These are phyloP conservation scores for Stenodera caucasica DNA, from an alignment of 2,888 invertebrate species.

Conservation along the genomic window DNA sequence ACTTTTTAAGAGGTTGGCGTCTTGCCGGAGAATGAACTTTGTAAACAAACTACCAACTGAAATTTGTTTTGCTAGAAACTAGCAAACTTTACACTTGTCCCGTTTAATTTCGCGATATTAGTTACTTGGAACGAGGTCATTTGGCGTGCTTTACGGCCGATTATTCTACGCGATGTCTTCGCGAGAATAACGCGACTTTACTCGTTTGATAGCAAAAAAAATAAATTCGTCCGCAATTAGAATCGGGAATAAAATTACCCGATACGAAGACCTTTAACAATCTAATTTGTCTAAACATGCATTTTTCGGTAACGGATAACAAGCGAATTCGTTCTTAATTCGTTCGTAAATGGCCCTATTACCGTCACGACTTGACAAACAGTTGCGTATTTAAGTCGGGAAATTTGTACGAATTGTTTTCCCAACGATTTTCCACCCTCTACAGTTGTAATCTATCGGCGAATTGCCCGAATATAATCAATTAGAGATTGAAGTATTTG, in stretches of 20 bases:
- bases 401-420: not conserved
- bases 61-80: conserved; percentile 38
- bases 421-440: not conserved
- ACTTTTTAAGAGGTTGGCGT: conserved; percentile 30
- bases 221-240: no score
- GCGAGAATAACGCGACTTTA: no score
- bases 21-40: conserved; percentile 32
- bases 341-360: not conserved
- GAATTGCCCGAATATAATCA: no score
- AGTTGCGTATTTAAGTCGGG: not conserved
- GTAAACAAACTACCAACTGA: conserved; percentile 37
- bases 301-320: conserved; percentile 15
- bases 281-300: conserved; percentile 37
- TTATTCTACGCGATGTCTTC: conserved; percentile 17
- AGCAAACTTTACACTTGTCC: conserved; percentile 37
- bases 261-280: conserved; percentile 33
- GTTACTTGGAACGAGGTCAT: conserved; percentile 17
- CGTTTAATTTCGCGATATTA: conserved; percentile 31
- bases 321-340: not conserved
- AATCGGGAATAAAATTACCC: no score
- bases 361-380: conserved; percentile 3
- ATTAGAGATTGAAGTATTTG: not conserved
- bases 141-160: conserved; percentile 21
- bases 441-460: not conserved
- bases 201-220: not conserved